phyloP scores from a whole-genome alignment of 2,888 invertebrate genomes.

The Lottia gigantea region DNA sequence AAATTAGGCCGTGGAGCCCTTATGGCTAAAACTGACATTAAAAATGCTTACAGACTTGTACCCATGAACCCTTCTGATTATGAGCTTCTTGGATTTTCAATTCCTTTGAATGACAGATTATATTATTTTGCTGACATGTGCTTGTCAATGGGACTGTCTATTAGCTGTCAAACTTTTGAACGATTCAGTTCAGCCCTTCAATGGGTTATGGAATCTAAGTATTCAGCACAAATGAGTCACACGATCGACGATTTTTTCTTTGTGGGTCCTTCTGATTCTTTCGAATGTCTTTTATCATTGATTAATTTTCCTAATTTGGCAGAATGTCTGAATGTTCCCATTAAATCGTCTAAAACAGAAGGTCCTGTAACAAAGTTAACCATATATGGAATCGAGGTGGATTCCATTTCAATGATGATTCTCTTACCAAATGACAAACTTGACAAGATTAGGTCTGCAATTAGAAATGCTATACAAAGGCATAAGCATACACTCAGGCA shows the following conservation, averaged over 20 bases:
- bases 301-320: background rate
- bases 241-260: background rate
- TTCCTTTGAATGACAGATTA: too few relatives aligned
- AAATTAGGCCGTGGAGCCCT: too few relatives aligned
- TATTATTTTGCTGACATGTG: slow-evolving; percentile 7
- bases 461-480: background rate
- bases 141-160: slow-evolving; percentile 4
- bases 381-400: slow-evolving; percentile 5
- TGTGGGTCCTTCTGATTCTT: background rate
- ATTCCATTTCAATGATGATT: background rate
- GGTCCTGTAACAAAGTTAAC: background rate
- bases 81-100: too few relatives aligned
- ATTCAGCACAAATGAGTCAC: too few relatives aligned
- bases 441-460: background rate
- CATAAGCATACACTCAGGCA: too few relatives aligned
- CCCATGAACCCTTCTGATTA: too few relatives aligned
- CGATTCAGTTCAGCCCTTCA: slow-evolving; percentile 5
- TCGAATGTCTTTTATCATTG: background rate
- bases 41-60: too few relatives aligned
- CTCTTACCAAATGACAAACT: background rate
- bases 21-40: too few relatives aligned
- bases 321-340: background rate
- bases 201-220: slow-evolving; percentile 6
- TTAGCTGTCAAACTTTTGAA: slow-evolving; percentile 1
- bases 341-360: background rate